A percentile compares a stretch with the other conserved stretches of the same genome.
phyloP scores from a whole-genome alignment of 2,113 vertebrate genomes.

The Apteryx owenii region DNA sequence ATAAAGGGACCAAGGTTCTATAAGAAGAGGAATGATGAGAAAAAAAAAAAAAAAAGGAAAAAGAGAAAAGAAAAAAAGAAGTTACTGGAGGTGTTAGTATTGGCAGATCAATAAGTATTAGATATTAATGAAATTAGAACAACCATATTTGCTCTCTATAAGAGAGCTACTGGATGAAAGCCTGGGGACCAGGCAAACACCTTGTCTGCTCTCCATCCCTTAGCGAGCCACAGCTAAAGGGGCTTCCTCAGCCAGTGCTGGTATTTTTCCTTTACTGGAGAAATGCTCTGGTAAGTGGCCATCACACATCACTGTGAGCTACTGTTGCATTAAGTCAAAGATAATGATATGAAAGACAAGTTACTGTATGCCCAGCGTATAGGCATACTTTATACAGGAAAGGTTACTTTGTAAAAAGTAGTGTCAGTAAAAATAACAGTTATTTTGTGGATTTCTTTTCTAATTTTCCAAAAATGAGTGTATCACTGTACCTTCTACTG shows the following conservation, averaged over 20 bases:
- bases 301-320: no score
- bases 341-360: not conserved
- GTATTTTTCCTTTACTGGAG: no score
- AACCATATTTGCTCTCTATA: no score
- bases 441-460: not conserved
- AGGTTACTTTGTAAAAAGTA: not conserved
- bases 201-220: no score
- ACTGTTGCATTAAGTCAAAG: not conserved
- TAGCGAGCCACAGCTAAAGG: no score
- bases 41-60: not conserved
- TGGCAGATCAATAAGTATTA: not conserved
- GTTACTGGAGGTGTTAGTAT: not conserved
- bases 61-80: rapidly evolving
- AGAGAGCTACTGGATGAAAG: no score
- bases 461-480: not conserved
- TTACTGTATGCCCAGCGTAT: not conserved
- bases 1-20: not conserved
- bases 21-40: not conserved
- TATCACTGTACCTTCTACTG: not conserved
- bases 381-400: not conserved
- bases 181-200: no score
- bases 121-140: not conserved
- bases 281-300: no score
- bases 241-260: no score
- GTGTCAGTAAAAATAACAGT: not conserved